A percentile compares a stretch with the other conserved stretches of the same genome.
Evolutionary conservation across 2,888 invertebrate genomes (phyloP).

Genomic region (Lepidocyrtoides sp.): DNA sequence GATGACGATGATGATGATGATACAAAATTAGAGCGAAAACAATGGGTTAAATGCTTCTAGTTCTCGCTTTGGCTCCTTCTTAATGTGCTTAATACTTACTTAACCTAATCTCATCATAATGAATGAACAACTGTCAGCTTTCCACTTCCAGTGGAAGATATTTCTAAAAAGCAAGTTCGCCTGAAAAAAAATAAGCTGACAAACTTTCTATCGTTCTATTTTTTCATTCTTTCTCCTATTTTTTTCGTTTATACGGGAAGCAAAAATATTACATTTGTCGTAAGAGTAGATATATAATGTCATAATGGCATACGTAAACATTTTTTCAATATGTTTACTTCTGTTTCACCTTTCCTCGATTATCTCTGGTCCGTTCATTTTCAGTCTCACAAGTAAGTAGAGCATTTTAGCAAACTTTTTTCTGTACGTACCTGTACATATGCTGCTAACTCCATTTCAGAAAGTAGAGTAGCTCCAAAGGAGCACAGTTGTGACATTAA

Average conservation of each 20-base stretch:
- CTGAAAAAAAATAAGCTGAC: slow-evolving; percentile 20
- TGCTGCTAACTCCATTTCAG: too few species aligned
- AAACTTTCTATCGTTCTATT: slow-evolving; percentile 23
- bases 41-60: slow-evolving; percentile 37
- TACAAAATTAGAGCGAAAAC: neutral
- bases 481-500: too few species aligned
- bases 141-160: neutral
- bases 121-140: slow-evolving; percentile 61
- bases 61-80: slow-evolving; percentile 5
- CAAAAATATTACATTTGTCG: neutral
- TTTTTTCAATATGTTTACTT: slow-evolving; percentile 6
- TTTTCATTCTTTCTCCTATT: neutral
- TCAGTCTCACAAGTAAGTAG: too few species aligned
- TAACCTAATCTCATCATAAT: slow-evolving; percentile 64
- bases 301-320: neutral
- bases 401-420: too few species aligned
- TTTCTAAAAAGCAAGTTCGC: neutral
- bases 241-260: neutral
- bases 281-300: neutral
- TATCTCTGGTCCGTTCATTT: too few species aligned
- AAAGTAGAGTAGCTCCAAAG: too few species aligned
- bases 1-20: too few species aligned
- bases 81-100: slow-evolving; percentile 52
- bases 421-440: too few species aligned
- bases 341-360: neutral